These are phyloP conservation scores for Schizotus pectinicornis DNA, from an alignment of 2,888 invertebrate genomes.

Conservation along the genomic window DNA sequence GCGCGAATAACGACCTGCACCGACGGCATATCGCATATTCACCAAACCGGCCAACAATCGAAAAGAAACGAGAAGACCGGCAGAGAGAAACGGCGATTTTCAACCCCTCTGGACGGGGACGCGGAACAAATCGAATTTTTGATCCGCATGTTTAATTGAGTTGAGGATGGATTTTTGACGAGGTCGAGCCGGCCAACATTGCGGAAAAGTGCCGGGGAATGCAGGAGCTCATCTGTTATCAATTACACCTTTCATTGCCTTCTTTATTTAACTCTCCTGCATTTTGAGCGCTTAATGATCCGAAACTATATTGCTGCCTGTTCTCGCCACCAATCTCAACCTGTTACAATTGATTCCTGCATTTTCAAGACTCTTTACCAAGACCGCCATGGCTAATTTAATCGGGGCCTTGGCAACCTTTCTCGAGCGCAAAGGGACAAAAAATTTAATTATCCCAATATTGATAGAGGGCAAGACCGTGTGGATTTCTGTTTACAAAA, in stretches of 20 bases:
- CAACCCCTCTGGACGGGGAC: no score
- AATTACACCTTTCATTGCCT: slow-evolving; percentile 58
- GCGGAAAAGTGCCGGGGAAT: slow-evolving; percentile 22
- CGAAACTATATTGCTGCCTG: slow-evolving; percentile 33
- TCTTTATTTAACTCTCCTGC: slow-evolving; percentile 55
- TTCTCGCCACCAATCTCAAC: slow-evolving; percentile 22
- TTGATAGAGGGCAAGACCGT: not conserved
- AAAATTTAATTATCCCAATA: not conserved
- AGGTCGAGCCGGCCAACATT: slow-evolving; percentile 31
- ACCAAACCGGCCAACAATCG: not conserved
- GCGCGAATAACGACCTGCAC: slow-evolving; percentile 16
- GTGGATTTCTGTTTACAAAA: slow-evolving; percentile 6
- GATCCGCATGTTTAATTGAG: slow-evolving; percentile 50
- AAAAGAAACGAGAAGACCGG: not conserved
- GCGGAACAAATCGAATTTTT: slow-evolving; percentile 48
- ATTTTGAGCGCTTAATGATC: slow-evolving; percentile 56
- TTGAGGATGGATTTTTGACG: slow-evolving; percentile 52
- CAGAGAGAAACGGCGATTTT: not conserved
- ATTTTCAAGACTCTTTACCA: not conserved
- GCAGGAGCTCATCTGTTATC: slow-evolving; percentile 55
- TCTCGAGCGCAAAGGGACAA: no score
- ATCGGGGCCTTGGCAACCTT: no score
- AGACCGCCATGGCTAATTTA: no score
- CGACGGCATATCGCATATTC: not conserved
- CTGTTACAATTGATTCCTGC: slow-evolving; percentile 17